Evolutionary conservation across 2,797 vertebrate species (phyloP), one percentile per base, ranked within the genome.

Genomic region (Clamator glandarius): DNA sequence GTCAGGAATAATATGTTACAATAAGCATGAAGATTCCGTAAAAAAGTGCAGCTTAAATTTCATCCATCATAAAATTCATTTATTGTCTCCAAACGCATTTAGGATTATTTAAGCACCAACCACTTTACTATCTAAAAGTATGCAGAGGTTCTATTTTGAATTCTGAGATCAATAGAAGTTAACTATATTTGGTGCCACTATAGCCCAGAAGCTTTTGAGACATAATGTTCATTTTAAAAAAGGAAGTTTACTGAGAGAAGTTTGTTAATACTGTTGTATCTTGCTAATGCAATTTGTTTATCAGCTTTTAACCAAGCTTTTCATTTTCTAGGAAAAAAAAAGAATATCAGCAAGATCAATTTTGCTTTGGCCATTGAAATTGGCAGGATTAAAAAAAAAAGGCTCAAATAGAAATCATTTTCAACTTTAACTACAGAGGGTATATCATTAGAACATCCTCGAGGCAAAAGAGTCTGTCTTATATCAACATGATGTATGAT

Each of bases 391-490:
- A 85, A 95, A 93, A 44, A 48, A 84, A 9, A 3, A 50, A 77
- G 29, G 19, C 58, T 68, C 33, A 68, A 61, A 74, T 0, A 7
- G 61, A 91, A 89, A 86, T 85, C 1, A 85, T 83, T 91, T 77
- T 31, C 72, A 91, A 84, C 28, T 80, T 87, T 59, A 78, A 75
- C 57, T 73, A 55, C 70, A 84, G 62, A 70, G 26, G 72, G 28
- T 51, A 14, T 58, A 70, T 51, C 39, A 46, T 78, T 75, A 85
- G 3, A 52, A 16, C 59, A 69, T 80, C 87, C 91, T 92, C 50
- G 66, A 84, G 81, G 87, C 90, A 92, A 80, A 87, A 85, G n/a
- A 78, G 3, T 70, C 90, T 84, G 69, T 58, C 84, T 91, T 63
- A 35, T 50, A 87, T 81, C 76, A 81, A 41, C 9, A 8, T 79